A percentile compares a stretch with the other conserved stretches of the same genome.
These are phyloP conservation scores for Gymnoscopelus microlampas DNA, from an alignment of 2,797 vertebrate species.

Conservation along the genomic window DNA sequence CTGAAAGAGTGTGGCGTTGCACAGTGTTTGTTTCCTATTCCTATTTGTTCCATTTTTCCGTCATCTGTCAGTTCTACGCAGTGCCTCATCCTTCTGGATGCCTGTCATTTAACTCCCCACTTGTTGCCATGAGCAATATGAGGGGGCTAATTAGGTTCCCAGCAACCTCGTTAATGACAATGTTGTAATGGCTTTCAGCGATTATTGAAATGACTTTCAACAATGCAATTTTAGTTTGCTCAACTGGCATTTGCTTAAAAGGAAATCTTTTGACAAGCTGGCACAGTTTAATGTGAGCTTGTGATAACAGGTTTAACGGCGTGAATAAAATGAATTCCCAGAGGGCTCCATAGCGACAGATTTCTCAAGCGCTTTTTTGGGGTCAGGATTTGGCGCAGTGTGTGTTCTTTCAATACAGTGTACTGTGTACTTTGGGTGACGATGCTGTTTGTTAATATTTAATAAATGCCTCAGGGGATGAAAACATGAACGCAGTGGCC, in stretches of 20 bases:
- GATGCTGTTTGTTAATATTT: constrained; percentile 33
- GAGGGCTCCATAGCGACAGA: constrained; percentile 51
- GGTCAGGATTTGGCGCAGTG: constrained; percentile 24
- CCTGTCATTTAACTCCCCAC: constrained; percentile 43
- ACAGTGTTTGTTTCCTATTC: too few relatives aligned
- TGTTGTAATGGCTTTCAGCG: constrained; percentile 74
- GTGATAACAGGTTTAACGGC: constrained; percentile 6
- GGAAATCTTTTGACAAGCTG: constrained; percentile 45
- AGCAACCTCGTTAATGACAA: constrained; percentile 73
- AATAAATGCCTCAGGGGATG: constrained; percentile 21
- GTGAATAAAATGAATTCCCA: constrained; percentile 59
- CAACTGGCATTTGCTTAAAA: constrained; percentile 76
- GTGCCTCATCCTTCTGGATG: not conserved
- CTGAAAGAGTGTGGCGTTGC: too few relatives aligned
- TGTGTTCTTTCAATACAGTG: constrained; percentile 38
- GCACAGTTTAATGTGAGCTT: constrained; percentile 38
- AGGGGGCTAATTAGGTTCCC: constrained; percentile 80
- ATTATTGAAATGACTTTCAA: constrained; percentile 72
- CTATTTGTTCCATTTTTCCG: constrained; percentile 7
- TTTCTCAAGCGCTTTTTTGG: constrained; percentile 56
- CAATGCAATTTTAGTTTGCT: constrained; percentile 70
- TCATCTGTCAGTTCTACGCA: constrained; percentile 26
- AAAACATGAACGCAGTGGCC: constrained; percentile 20
- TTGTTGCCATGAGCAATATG: constrained; percentile 63
- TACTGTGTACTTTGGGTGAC: constrained; percentile 51